These are phyloP conservation scores for Acronicta leporina DNA, from an alignment of 2,888 invertebrate genomes.

Conservation along the genomic window DNA sequence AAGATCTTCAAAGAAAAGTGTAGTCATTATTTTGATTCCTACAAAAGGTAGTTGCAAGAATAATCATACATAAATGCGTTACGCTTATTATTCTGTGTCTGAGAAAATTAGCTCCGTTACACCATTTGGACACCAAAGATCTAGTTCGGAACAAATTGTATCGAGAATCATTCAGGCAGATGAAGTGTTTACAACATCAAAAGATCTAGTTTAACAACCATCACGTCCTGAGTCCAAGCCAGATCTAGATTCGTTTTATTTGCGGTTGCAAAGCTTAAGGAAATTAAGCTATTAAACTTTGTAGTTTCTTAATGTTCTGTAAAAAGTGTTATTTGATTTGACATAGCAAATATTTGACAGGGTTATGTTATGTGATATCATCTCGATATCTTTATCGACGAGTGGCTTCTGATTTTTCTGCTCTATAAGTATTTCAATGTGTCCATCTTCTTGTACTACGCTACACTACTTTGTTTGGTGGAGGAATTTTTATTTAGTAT, in stretches of 20 bases:
- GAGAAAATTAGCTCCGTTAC: neutral
- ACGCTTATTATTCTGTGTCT: neutral
- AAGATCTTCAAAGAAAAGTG: no score
- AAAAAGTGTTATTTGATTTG: neutral
- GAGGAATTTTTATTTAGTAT: no score
- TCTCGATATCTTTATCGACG: neutral
- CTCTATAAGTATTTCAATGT: neutral
- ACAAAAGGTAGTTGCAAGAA: neutral
- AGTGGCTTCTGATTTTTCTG: neutral
- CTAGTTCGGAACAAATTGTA: slow-evolving; percentile 34
- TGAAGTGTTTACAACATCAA: slow-evolving; percentile 47
- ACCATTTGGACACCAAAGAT: slow-evolving; percentile 8
- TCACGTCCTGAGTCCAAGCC: slow-evolving; percentile 34
- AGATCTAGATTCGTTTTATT: slow-evolving; percentile 2
- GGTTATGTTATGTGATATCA: neutral
- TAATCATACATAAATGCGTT: neutral
- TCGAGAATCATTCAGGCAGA: slow-evolving; percentile 28
- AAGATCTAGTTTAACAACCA: slow-evolving; percentile 44
- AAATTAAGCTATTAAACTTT: slow-evolving; percentile 24
- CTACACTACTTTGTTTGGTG: neutral
- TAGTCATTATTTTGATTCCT: neutral
- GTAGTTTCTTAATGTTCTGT: slow-evolving; percentile 18
- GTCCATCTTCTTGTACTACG: no score
- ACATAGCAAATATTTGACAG: neutral
- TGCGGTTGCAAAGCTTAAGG: slow-evolving; percentile 17